Evolutionary conservation across 2,797 vertebrate species (phyloP).

Genomic region (Melopsittacus undulatus): DNA sequence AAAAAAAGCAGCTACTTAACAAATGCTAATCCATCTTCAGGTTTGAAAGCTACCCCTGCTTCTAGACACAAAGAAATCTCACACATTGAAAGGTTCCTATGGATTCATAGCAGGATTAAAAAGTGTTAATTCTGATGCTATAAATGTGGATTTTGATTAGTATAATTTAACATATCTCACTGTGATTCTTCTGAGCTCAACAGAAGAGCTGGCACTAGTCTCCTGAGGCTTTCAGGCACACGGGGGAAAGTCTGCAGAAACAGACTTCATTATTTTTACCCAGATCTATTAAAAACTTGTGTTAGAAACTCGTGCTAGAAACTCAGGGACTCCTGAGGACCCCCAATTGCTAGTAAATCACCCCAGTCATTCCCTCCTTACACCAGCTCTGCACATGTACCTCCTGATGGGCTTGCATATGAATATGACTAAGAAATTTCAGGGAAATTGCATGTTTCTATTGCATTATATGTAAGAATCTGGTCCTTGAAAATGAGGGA

Average conservation of each 20-base stretch:
- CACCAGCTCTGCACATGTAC: not conserved
- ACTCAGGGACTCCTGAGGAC: not conserved
- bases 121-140: not conserved
- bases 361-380: not conserved
- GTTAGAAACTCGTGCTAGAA: not conserved
- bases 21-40: not conserved
- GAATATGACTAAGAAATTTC: not conserved
- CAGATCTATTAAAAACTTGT: not conserved
- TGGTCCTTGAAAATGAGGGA: not conserved
- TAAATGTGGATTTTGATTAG: not conserved
- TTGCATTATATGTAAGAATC: not conserved
- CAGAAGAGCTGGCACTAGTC: not conserved
- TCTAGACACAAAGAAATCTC: not conserved
- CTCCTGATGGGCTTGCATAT: not conserved
- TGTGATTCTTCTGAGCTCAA: not conserved
- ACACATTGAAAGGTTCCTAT: not conserved
- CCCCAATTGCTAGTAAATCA: not conserved
- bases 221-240: not conserved
- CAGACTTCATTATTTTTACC: not conserved
- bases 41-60: not conserved
- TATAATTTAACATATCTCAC: not conserved
- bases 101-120: not conserved
- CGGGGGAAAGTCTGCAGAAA: not conserved
- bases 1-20: not conserved
- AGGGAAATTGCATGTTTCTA: not conserved